Conservation (phyloP, 2,797 vertebrate genomes). For the Lepilemur ruficaudatus region DNA sequence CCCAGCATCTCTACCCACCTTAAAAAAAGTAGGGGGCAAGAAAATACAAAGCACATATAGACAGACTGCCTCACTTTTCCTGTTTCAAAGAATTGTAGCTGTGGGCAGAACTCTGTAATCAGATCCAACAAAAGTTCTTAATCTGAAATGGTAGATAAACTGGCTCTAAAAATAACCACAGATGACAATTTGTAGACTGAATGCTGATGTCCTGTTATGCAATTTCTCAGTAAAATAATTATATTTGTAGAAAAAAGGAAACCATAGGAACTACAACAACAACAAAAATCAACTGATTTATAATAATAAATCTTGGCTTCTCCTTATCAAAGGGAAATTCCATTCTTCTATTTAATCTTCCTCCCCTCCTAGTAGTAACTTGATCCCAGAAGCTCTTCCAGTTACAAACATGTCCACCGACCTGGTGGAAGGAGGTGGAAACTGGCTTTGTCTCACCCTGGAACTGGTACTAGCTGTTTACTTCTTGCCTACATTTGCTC, state of each 20-base stretch:
- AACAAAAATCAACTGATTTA: conserved; percentile 61
- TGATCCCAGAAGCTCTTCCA: conserved; percentile 40
- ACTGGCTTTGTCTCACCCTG: background rate
- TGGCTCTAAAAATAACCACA: conserved; percentile 70
- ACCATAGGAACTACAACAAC: conserved; percentile 71
- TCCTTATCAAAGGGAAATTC: conserved; percentile 75
- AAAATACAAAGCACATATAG: background rate
- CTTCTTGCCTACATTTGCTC: conserved; percentile 17
- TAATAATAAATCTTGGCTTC: conserved; percentile 69
- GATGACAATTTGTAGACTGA: conserved; percentile 46
- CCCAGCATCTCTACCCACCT: background rate
- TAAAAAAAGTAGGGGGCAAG: background rate
- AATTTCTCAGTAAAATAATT: conserved; percentile 57
- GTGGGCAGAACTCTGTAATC: background rate
- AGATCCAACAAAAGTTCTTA: conserved; percentile 57
- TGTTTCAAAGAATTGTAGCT: conserved; percentile 12
- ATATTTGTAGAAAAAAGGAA: conserved; percentile 66
- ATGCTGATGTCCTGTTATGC: conserved; percentile 48
- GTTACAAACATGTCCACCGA: background rate
- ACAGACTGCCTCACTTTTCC: background rate
- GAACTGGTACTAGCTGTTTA: background rate
- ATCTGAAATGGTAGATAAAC: conserved; percentile 53
- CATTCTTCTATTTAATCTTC: conserved; percentile 61
- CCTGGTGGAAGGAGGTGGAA: background rate
- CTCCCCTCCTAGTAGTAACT: conserved; percentile 43